Evolutionary conservation across 2,797 vertebrate genomes (phyloP), one percentile per base, ranked within the genome.

Genomic region (Melanotaenia parkinsoni): DNA sequence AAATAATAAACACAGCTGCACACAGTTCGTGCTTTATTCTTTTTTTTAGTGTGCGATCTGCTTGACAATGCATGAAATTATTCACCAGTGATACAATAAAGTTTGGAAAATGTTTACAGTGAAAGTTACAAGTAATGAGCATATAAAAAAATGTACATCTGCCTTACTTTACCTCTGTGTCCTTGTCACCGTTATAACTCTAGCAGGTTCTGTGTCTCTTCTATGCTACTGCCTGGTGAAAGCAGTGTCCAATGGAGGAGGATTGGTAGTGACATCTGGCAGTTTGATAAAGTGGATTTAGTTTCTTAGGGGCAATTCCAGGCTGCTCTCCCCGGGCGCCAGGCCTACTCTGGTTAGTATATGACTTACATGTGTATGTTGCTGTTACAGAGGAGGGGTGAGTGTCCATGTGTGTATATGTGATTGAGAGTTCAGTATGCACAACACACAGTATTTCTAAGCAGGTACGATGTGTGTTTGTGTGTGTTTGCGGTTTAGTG

Each of bases 271-370:
- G 95, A 95, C 96, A 95, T 96, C 95, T 96, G 95, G 95, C 91
- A 95, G 95, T 94, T 95, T 96, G 96, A 96, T 96, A 96, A 96
- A 96, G 95, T 91, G 95, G 94, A 96, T 97, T 96, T 94, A 82
- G 95, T 97, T 97, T 97, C 96, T 95, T 89, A 90, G 95, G 89
- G 95, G 95, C 95, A 89, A 93, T 94, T 93, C 85, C 83, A 90
- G 89, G 91, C 92, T 89, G 90, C 94, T 88, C 90, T 96, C 96
- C 95, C 94, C 89, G 89, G 96, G 96, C 95, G 93, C 96, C 95
- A 95, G 81, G 84, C 81, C 86, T 81, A 92, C 94, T 96, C 96
- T 94, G 94, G 93, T 92, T 95, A 95, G 94, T 95, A 96, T 96
- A 94, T 94, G 94, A 96, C 95, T 96, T 95, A 95, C 96, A 96